These are phyloP conservation scores for Varanus komodoensis DNA, from an alignment of 2,113 vertebrate species.

Conservation along the genomic window DNA sequence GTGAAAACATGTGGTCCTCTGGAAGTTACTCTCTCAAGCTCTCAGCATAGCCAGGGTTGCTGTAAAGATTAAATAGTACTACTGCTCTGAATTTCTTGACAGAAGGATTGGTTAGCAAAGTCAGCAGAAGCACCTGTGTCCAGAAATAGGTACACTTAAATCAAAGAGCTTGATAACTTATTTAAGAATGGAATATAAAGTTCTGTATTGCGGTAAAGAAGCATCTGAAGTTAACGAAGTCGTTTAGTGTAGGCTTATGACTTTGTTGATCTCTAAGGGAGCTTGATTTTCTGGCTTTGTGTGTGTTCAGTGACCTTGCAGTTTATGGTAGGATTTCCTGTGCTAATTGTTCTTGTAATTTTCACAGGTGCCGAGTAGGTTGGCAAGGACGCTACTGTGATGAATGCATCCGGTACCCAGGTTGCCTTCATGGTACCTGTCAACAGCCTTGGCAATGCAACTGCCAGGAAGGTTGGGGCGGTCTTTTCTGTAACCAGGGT, in stretches of 20 bases:
- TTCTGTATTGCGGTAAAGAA: slow-evolving; percentile 44
- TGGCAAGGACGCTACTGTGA: slow-evolving; percentile 98
- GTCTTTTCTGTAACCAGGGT: slow-evolving; percentile 99
- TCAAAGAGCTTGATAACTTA: background rate
- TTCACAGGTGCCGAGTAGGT: slow-evolving; percentile 92
- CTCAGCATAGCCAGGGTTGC: background rate
- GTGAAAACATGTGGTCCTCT: background rate
- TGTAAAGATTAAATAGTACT: background rate
- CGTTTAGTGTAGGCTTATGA: slow-evolving; percentile 41
- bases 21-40: background rate
- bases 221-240: slow-evolving; percentile 34
- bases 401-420: slow-evolving; percentile 97
- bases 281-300: slow-evolving; percentile 45
- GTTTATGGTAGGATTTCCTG: slow-evolving; percentile 48
- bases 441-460: slow-evolving; percentile 99
- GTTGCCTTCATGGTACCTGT: slow-evolving; percentile 97
- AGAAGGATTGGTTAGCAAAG: background rate
- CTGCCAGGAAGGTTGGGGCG: slow-evolving; percentile 99
- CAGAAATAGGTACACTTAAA: background rate
- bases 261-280: slow-evolving; percentile 61
- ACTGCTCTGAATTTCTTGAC: background rate
- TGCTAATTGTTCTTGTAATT: slow-evolving; percentile 52
- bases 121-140: background rate
- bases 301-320: slow-evolving; percentile 21
- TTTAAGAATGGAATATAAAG: background rate